Base-by-base conservation (phyloP, 2,113 vertebrate genomes). In the Onychostoma macrolepis region DNA sequence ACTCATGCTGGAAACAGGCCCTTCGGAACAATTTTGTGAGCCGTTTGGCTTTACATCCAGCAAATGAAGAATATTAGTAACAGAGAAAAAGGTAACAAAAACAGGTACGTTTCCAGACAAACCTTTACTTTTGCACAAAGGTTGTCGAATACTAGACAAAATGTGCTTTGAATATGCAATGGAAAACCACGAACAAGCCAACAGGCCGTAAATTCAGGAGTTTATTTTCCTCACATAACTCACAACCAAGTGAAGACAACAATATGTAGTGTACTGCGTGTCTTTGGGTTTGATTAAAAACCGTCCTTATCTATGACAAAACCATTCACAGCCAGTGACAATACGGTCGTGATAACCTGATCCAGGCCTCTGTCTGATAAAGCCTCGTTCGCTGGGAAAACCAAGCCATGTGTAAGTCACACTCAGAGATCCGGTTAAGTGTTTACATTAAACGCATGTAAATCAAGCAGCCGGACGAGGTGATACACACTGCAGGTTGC, bases 301-400 rank as follows among this genome's bases (percentile, higher is more conserved):
- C 69, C 7, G 21, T 28, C 53, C 58, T 83, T 83, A 83, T 83
- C 80, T 83, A n/a, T n/a, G 28, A 83, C 69, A 87, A 56, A 63
- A 82, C 65, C 85, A 74, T 81, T 87, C 85, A 82, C 79, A 82
- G 78, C 69, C 53, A 41, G 69, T 38, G 80, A 87, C 80, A 87
- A 77, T 77, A 77, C 28, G 33, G 36, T n/a, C 19, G 6, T n/a
- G 79, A 87, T 83, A 82, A 87, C 86, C 86, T 83, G 69, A 87
- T 83, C 69, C 85, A 67, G 61, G 26, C 6, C 26, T 48, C 38
- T 5, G 79, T 63, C 41, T 33, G 79, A 87, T 82, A 77, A 83
- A 74, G 61, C 80, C 43, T 67, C 21, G 1, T 24, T 72, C 13
- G 10, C 30, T 28, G 13, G n/a, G 72, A 63, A 83, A 48, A 9